These are phyloP conservation scores for Aphidoletes aphidimyza DNA, from an alignment of 2,888 invertebrate species.

Conservation along the genomic window DNA sequence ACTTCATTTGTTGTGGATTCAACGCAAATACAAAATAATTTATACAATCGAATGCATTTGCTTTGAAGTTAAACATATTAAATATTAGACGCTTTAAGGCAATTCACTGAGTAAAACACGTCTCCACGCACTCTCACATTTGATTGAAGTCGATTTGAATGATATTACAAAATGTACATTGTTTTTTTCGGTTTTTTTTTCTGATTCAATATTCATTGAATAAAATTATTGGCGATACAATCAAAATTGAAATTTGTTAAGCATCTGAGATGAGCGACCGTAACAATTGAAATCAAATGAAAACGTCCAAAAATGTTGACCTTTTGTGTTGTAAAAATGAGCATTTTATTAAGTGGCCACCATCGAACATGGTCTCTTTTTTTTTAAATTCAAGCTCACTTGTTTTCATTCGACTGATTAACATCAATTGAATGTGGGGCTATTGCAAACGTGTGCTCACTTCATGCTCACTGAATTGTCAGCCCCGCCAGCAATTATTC, in stretches of 20 bases:
- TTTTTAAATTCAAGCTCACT: background rate
- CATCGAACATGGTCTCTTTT: background rate
- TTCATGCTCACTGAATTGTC: background rate
- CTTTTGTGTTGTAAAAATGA: background rate
- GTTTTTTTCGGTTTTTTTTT: too few relatives aligned
- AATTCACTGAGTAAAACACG: too few relatives aligned
- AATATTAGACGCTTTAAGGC: too few relatives aligned
- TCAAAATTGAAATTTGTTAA: background rate
- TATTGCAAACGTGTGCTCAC: slow-evolving; percentile 31
- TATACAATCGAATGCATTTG: too few relatives aligned
- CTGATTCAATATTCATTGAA: background rate
- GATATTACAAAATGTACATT: too few relatives aligned
- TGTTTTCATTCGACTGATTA: slow-evolving; percentile 1
- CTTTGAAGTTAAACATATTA: too few relatives aligned
- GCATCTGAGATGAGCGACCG: background rate
- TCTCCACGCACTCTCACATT: too few relatives aligned
- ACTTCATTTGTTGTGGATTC: background rate
- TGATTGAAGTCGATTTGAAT: too few relatives aligned
- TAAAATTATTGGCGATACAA: background rate
- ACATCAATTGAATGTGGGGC: slow-evolving; percentile 41
- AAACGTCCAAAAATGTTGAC: background rate
- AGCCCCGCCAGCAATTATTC: background rate
- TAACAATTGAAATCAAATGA: background rate
- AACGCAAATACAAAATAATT: background rate
- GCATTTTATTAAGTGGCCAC: background rate